Conservation (phyloP, 64 coral and sea anemone species). For the Montipora capricornis region DNA sequence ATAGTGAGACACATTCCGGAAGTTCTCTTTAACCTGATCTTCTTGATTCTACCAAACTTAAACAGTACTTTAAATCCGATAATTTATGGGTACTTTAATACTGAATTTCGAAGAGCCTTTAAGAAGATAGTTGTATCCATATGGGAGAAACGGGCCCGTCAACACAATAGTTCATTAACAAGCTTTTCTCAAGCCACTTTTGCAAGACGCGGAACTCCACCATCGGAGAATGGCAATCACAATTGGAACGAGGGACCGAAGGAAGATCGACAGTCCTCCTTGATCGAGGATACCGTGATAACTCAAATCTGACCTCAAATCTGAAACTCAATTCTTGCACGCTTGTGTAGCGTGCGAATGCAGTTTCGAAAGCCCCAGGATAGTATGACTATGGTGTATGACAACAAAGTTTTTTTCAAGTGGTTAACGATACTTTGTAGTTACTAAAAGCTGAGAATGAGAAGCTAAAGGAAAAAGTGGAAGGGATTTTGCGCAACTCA, state of each 20-base stretch:
- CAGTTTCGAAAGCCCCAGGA: no score
- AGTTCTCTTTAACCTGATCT: slow-evolving; percentile 18
- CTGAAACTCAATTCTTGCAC: no score
- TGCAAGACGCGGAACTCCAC: background rate
- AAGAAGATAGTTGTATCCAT: slow-evolving; percentile 61
- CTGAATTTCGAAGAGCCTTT: slow-evolving; percentile 76
- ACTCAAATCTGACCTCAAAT: background rate
- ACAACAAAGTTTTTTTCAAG: no score
- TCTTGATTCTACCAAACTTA: slow-evolving; percentile 73
- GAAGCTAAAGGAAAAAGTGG: no score
- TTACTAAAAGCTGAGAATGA: no score
- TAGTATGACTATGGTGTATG: no score
- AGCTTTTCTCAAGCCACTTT: slow-evolving; percentile 21
- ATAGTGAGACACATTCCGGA: background rate
- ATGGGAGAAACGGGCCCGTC: background rate
- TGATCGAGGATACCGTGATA: background rate
- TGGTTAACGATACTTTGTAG: no score
- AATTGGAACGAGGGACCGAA: background rate
- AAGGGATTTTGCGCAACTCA: no score
- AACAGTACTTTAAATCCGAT: slow-evolving; percentile 87
- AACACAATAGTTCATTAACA: background rate
- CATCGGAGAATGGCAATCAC: background rate
- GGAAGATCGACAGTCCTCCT: background rate
- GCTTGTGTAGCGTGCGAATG: no score
- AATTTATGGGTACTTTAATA: slow-evolving; percentile 90